A percentile compares a stretch with the other conserved stretches of the same genome.
These are phyloP conservation scores for Paracyclopina nana DNA, from an alignment of 1,140 invertebrate species.

Conservation along the genomic window DNA sequence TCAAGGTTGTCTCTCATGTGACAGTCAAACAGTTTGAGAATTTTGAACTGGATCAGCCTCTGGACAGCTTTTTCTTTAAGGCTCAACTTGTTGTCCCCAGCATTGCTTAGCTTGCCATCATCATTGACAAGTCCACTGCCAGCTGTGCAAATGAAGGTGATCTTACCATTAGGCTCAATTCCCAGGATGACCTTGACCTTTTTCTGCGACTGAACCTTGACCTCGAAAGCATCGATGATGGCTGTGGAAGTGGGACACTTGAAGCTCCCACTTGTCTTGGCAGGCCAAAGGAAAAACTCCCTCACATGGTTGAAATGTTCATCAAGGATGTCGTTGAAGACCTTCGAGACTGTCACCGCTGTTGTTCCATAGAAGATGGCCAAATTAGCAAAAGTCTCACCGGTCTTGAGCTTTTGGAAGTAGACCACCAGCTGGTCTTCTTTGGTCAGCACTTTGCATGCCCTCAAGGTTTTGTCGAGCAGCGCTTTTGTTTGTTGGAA, in stretches of 20 bases:
- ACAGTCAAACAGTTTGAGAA: conserved; percentile 8
- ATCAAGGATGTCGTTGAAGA: too few relatives aligned
- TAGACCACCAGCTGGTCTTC: too few relatives aligned
- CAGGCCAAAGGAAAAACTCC: too few relatives aligned
- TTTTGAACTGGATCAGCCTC: conserved; percentile 21
- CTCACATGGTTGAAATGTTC: too few relatives aligned
- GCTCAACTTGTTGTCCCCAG: conserved; percentile 22
- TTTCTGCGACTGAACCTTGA: conserved; percentile 24
- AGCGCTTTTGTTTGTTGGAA: too few relatives aligned
- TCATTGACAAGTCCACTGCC: conserved; percentile 26
- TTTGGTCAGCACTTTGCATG: too few relatives aligned
- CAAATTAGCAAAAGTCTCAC: too few relatives aligned
- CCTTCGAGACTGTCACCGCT: too few relatives aligned
- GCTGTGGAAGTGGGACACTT: conserved; percentile 24
- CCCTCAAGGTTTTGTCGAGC: too few relatives aligned
- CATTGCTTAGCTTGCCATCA: conserved; percentile 21
- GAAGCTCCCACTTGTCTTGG: conserved; percentile 14
- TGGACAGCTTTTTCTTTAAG: conserved; percentile 25
- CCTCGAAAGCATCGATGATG: conserved; percentile 25
- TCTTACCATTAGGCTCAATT: conserved; percentile 25
- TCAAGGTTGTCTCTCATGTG: neutral
- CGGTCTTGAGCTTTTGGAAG: too few relatives aligned
- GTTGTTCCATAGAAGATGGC: too few relatives aligned
- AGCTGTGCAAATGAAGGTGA: conserved; percentile 25
- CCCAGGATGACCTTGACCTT: conserved; percentile 27